Conservation (phyloP, 2,888 invertebrate species). For the Aphidoletes aphidimyza region DNA sequence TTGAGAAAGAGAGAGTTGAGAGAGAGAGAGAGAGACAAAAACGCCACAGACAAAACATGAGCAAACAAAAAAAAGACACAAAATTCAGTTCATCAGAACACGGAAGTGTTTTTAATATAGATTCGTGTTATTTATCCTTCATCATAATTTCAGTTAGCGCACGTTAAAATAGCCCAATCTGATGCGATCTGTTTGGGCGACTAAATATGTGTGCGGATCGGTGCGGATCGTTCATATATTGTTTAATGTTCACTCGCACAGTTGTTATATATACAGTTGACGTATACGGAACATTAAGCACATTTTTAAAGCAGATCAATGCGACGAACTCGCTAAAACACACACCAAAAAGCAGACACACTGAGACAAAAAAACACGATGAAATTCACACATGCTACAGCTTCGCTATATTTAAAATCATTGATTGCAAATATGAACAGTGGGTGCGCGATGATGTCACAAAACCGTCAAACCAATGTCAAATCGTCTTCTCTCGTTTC, state of each 20-base stretch:
- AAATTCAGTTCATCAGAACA: slow-evolving; percentile 4
- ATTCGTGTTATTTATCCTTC: slow-evolving; percentile 23
- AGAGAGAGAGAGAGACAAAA: neutral
- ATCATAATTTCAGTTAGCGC: neutral
- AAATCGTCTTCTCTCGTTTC: neutral
- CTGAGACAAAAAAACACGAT: neutral
- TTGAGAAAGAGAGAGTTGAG: neutral
- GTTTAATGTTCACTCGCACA: too few species aligned
- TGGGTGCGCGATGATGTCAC: slow-evolving; percentile 51
- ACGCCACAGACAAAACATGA: too few species aligned
- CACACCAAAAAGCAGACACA: neutral
- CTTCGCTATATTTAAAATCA: neutral
- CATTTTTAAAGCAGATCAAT: neutral
- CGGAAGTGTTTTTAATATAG: slow-evolving; percentile 23
- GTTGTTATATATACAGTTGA: too few species aligned
- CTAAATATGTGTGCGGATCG: too few species aligned
- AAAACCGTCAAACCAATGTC: neutral
- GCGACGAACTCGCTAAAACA: neutral
- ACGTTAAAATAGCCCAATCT: too few species aligned
- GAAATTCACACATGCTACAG: neutral
- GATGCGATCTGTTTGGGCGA: too few species aligned
- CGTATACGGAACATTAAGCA: slow-evolving; percentile 32
- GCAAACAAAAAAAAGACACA: neutral
- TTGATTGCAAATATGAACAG: slow-evolving; percentile 1
- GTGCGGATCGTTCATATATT: too few species aligned